Evolutionary conservation across 2,113 vertebrate genomes (phyloP).

Genomic region (Gulo gulo): DNA sequence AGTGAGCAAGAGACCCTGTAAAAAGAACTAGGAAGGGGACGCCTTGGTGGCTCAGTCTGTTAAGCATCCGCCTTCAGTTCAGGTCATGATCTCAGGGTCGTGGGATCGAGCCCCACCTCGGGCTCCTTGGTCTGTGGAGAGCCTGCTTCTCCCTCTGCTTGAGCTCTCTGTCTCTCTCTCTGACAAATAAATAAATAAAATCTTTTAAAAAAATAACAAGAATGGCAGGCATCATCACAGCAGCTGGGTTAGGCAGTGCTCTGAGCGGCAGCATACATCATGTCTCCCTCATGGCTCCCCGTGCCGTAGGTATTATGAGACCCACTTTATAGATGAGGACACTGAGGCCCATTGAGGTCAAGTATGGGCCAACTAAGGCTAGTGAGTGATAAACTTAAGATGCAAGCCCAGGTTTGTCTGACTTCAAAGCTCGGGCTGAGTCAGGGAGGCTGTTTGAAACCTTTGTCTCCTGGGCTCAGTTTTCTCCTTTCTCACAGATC

Average conservation of each 20-base stretch:
- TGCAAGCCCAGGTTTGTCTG: neutral
- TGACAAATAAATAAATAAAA: neutral
- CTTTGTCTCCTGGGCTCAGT: neutral
- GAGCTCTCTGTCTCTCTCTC: neutral
- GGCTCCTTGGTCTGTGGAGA: no score
- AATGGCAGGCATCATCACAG: neutral
- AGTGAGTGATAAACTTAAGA: neutral
- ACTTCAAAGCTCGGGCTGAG: neutral
- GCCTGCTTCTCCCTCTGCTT: no score
- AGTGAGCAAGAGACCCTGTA: neutral
- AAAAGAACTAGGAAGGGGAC: neutral
- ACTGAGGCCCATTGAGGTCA: neutral
- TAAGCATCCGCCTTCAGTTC: neutral
- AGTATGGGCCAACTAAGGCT: neutral
- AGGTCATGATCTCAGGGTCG: neutral
- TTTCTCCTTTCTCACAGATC: neutral
- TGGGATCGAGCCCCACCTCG: no score
- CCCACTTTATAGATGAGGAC: neutral
- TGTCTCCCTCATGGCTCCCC: neutral
- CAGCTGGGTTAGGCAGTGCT: neutral
- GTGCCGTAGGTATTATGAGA: neutral
- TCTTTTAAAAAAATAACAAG: neutral
- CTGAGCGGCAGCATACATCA: accelerated
- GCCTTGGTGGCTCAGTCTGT: neutral
- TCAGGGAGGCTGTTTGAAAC: neutral